These are phyloP conservation scores for Aphyosemion australe DNA, from an alignment of 2,113 vertebrate genomes.

Conservation along the genomic window DNA sequence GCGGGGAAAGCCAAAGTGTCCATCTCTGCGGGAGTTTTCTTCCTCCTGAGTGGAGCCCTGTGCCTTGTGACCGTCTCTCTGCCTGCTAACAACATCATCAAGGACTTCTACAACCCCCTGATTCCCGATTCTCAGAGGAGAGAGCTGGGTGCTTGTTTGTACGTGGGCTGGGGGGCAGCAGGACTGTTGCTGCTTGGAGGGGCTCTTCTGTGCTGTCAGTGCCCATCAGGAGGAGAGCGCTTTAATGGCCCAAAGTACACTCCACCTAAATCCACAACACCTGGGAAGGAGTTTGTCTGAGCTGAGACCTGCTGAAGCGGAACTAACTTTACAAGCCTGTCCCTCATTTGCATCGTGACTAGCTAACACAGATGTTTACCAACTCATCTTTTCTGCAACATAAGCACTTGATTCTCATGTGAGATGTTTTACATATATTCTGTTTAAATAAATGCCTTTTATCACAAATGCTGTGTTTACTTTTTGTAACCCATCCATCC, in stretches of 20 bases:
- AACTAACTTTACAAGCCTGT: conserved; percentile 18
- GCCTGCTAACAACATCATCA: conserved; percentile 88
- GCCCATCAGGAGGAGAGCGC: conserved; percentile 78
- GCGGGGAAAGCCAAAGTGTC: conserved; percentile 86
- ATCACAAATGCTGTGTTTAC: not conserved
- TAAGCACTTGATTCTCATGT: conserved; percentile 8
- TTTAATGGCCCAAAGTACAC: conserved; percentile 85
- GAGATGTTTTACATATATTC: conserved; percentile 1
- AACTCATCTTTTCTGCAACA: conserved; percentile 2
- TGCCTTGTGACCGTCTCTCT: conserved; percentile 88
- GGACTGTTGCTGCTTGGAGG: conserved; percentile 86
- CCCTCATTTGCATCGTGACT: conserved; percentile 30
- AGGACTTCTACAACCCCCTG: conserved; percentile 87
- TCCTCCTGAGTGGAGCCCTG: conserved; percentile 84
- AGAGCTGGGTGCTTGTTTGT: conserved; percentile 83
- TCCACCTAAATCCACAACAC: conserved; percentile 79
- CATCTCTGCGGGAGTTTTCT: conserved; percentile 85
- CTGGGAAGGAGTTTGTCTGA: conserved; percentile 86
- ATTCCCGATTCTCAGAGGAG: conserved; percentile 84
- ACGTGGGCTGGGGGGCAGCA: conserved; percentile 81
- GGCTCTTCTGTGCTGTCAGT: conserved; percentile 86
- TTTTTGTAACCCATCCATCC: not conserved
- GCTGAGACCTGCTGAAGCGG: no score
- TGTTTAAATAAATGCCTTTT: conserved; percentile 8
- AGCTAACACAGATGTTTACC: conserved; percentile 34